These are phyloP conservation scores for Poecilus cupreus DNA, from an alignment of 2,888 invertebrate genomes.

Conservation along the genomic window DNA sequence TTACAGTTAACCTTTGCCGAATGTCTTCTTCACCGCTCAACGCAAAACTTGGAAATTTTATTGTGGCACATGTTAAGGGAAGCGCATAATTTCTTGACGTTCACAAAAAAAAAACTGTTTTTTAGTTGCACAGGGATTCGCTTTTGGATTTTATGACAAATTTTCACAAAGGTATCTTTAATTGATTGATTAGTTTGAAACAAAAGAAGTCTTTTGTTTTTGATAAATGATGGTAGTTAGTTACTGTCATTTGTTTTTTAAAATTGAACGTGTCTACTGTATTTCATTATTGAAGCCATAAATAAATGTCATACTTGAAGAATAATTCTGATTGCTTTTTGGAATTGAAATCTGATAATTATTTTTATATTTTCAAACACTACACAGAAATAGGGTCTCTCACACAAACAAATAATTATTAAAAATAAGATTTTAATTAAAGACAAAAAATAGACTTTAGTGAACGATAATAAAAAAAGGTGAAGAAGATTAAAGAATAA, in stretches of 20 bases:
- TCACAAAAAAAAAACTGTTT: neutral
- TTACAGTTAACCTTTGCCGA: neutral
- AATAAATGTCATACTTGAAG: constrained; percentile 37
- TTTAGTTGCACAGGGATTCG: neutral
- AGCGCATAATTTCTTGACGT: constrained; percentile 21
- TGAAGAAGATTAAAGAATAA: too few species aligned
- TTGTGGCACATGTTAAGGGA: constrained; percentile 14
- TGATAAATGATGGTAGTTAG: constrained; percentile 44
- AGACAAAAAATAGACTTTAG: too few species aligned
- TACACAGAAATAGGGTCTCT: too few species aligned
- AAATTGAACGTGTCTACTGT: constrained; percentile 8
- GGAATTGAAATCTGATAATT: neutral
- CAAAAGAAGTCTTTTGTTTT: constrained; percentile 12
- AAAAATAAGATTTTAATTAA: too few species aligned
- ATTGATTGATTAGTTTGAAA: constrained; percentile 45
- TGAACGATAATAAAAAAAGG: too few species aligned
- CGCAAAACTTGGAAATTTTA: neutral
- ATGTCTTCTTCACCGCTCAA: too few species aligned
- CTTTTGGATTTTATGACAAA: constrained; percentile 45
- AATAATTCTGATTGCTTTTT: neutral
- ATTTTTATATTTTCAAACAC: too few species aligned
- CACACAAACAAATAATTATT: too few species aligned
- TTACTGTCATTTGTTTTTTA: constrained; percentile 44
- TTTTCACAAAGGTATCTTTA: constrained; percentile 8
- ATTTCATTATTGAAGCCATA: constrained; percentile 40